Evolutionary conservation across 2,888 invertebrate genomes (phyloP), one percentile per base, ranked within the genome.

Genomic region (Campoplex capitator): DNA sequence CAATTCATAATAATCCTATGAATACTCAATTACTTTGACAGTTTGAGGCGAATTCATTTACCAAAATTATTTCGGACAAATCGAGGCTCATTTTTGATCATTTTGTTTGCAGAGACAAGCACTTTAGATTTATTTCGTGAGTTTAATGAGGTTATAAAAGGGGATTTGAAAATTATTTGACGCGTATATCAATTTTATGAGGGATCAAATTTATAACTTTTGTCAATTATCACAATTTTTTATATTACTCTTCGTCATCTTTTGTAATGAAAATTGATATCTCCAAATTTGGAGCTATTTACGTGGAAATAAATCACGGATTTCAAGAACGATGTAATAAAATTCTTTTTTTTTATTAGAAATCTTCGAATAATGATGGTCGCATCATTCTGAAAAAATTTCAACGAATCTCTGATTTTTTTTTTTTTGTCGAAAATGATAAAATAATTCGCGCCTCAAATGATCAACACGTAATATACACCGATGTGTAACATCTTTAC

Each of bases 401-500:
- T 42, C 1, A 42, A 42, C n/a, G 3, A 7, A 42, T 68, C 16
- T 68, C 42, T 9, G 11, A 71, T 51, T 48, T 0, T 18, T 18
- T 8, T 51, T 51, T 48, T 0, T 18, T 18, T 8, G 23, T 51
- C 4, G 7, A 32, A 56, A 62, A 62, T 62, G 32, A 68, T 23
- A 51, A 3, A n/a, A 13, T 28, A 9, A 56, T 16, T 56, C 54
- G 58, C 56, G 79, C 88, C 89, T 90, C 90, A 88, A 90, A 90
- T 74, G 89, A 90, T 89, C 89, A 83, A 90, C 89, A 89, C 81
- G 56, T 77, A 78, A 76, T 89, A 84, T 81, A 89, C 90, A 90
- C 78, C 84, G 83, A 91, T 81, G 87, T 91, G 91, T 56, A n/a
- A 77, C 86, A 90, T 90, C 86, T 80, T 89, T 88, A 89, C 89